Percentiles rank a stretch among this genome's conserved stretches.
phyloP scores from a whole-genome alignment of 2,888 invertebrate genomes.

The Anaspis maculata region DNA sequence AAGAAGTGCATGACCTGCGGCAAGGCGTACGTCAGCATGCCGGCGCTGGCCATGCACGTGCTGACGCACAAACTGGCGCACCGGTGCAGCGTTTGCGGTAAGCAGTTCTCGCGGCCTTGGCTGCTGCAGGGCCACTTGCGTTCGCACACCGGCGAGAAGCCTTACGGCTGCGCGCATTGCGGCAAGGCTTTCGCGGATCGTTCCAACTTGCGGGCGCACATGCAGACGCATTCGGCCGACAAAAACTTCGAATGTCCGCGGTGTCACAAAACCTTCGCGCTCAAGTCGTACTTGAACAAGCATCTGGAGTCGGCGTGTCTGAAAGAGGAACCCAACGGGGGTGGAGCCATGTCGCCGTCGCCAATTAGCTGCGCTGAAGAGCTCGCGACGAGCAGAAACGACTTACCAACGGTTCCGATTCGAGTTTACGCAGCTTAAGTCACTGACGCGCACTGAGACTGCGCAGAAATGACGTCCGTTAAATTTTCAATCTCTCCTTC shows the following conservation, averaged over 20 bases:
- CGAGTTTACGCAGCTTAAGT: constrained; percentile 32
- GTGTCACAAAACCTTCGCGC: constrained; percentile 86
- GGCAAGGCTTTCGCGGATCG: constrained; percentile 93
- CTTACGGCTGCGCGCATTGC: constrained; percentile 87
- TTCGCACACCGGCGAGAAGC: constrained; percentile 90
- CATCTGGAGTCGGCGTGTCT: constrained; percentile 86
- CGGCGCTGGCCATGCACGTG: constrained; percentile 90
- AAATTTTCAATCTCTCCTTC: too few species aligned
- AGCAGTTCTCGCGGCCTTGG: constrained; percentile 97
- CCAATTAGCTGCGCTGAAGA: constrained; percentile 57
- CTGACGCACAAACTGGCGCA: constrained; percentile 89
- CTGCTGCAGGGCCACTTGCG: constrained; percentile 78
- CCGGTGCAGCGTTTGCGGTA: constrained; percentile 87
- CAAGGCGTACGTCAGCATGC: constrained; percentile 97
- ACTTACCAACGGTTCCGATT: constrained; percentile 24
- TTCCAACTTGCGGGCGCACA: constrained; percentile 87
- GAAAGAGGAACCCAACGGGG: constrained; percentile 11
- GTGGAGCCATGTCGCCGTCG: constrained; percentile 86
- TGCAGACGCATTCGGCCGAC: constrained; percentile 88
- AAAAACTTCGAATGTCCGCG: constrained; percentile 83
- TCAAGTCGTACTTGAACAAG: constrained; percentile 92
- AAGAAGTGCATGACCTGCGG: constrained; percentile 93
- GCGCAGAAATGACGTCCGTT: too few species aligned
- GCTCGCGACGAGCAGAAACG: constrained; percentile 16
- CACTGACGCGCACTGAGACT: too few species aligned